Evolutionary conservation across 37 sponge, comb jelly and placozoan genomes (phyloP).

Genomic region (Aphrocallistes beatrix): DNA sequence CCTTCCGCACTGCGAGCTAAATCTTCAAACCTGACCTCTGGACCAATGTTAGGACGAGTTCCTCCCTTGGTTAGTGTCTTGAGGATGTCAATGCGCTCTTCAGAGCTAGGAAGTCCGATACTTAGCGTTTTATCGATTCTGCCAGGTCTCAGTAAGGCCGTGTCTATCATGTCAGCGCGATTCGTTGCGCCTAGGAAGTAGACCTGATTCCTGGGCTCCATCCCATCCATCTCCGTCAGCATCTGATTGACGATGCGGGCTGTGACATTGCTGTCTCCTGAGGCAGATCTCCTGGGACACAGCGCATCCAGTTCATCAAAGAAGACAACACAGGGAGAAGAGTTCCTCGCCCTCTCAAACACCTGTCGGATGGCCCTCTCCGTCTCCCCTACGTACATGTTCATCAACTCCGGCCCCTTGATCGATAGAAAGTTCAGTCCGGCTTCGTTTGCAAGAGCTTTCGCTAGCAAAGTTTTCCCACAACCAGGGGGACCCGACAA

Average conservation of each 20-base stretch:
- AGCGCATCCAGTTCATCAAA: slow-evolving; percentile 97
- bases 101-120: slow-evolving; percentile 63
- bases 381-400: slow-evolving; percentile 99
- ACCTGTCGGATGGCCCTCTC: slow-evolving; percentile 94
- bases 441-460: slow-evolving; percentile 95
- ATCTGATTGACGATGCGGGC: slow-evolving; percentile 94
- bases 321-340: slow-evolving; percentile 97
- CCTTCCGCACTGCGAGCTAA: slow-evolving; percentile 40
- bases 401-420: slow-evolving; percentile 95
- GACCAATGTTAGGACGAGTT: slow-evolving; percentile 35
- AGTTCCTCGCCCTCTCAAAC: slow-evolving; percentile 83
- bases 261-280: slow-evolving; percentile 58
- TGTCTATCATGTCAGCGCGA: slow-evolving; percentile 92
- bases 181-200: slow-evolving; percentile 95
- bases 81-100: slow-evolving; percentile 70
- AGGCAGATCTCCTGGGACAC: slow-evolving; percentile 74
- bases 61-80: slow-evolving; percentile 74
- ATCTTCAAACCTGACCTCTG: slow-evolving; percentile 35
- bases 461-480: slow-evolving; percentile 95
- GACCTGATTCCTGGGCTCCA: slow-evolving; percentile 77
- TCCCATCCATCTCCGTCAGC: slow-evolving; percentile 97
- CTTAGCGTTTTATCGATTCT: slow-evolving; percentile 84
- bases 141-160: slow-evolving; percentile 90
- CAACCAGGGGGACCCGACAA: slow-evolving; percentile 97
- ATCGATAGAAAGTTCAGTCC: slow-evolving; percentile 98